A percentile compares a stretch with the other conserved stretches of the same genome.
phyloP scores from a whole-genome alignment of 2,888 invertebrate species.

The Microplitis deprimator region DNA sequence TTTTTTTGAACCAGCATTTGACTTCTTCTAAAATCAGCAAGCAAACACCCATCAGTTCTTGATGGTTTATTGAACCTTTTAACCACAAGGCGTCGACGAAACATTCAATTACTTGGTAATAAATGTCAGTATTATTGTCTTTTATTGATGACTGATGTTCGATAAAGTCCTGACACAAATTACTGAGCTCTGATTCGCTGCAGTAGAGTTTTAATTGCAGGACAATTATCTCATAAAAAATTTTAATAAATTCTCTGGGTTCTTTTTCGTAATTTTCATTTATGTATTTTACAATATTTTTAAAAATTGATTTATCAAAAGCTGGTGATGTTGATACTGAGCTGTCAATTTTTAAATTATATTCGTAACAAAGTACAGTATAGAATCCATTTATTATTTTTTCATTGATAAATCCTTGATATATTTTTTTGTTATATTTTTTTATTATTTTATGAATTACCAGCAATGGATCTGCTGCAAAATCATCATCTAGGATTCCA shows the following conservation, averaged over 20 bases:
- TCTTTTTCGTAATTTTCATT: neutral
- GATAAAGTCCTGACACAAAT: neutral
- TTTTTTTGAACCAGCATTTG: constrained; percentile 44
- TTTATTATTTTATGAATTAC: constrained; percentile 38
- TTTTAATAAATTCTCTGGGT: constrained; percentile 37
- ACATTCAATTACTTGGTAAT: neutral
- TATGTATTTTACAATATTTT: constrained; percentile 28
- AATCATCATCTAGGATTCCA: constrained; percentile 39
- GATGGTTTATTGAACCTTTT: neutral
- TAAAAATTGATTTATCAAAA: neutral
- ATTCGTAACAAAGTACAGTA: constrained; percentile 56
- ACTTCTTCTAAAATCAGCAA: neutral
- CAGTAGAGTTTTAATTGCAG: constrained; percentile 54
- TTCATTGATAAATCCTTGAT: constrained; percentile 29
- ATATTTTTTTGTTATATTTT: constrained; percentile 47
- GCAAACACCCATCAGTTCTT: neutral
- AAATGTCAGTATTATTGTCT: neutral
- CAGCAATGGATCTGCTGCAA: constrained; percentile 20
- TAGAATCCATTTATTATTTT: constrained; percentile 52
- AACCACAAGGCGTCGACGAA: neutral
- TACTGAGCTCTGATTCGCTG: constrained; percentile 40
- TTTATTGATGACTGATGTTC: neutral
- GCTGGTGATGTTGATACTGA: neutral
- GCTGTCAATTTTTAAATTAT: constrained; percentile 44
- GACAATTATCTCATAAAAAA: constrained; percentile 57